Conservation (phyloP, 2,797 vertebrate genomes). For the Rachycentron canadum region DNA sequence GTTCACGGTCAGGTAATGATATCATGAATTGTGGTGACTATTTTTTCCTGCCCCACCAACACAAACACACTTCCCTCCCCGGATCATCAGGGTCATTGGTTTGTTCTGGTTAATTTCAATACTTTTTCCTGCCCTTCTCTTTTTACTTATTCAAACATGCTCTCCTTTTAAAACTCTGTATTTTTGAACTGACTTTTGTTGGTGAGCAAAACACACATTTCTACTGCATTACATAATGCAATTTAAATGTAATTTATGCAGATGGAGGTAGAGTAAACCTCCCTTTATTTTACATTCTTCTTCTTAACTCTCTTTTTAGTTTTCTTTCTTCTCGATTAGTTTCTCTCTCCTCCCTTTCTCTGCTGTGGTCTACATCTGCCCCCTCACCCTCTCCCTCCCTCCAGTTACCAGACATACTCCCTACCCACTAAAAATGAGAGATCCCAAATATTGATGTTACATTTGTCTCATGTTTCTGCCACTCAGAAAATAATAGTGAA, state of each 20-base stretch:
- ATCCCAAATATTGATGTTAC: slow-evolving; percentile 62
- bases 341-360: neutral
- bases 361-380: neutral
- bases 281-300: neutral
- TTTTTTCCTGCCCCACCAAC: neutral
- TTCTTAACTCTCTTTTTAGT: neutral
- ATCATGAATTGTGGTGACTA: slow-evolving; percentile 29
- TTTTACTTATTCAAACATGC: slow-evolving; percentile 6
- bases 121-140: neutral
- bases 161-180: neutral
- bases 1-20: slow-evolving; percentile 35
- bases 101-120: slow-evolving; percentile 32
- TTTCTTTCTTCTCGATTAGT: neutral
- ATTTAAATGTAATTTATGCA: slow-evolving; percentile 6
- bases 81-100: slow-evolving; percentile 27
- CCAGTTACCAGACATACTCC: slow-evolving; percentile 27
- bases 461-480: slow-evolving; percentile 74
- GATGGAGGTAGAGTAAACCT: slow-evolving; percentile 5
- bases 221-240: slow-evolving; percentile 12
- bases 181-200: slow-evolving; percentile 5
- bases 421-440: slow-evolving; percentile 22
- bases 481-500: slow-evolving; percentile 40
- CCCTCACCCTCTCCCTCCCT: neutral
- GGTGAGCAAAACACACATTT: neutral
- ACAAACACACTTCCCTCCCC: neutral